Base-by-base conservation (phyloP, 2,888 invertebrate genomes). In the Ornithoptera priamus region DNA sequence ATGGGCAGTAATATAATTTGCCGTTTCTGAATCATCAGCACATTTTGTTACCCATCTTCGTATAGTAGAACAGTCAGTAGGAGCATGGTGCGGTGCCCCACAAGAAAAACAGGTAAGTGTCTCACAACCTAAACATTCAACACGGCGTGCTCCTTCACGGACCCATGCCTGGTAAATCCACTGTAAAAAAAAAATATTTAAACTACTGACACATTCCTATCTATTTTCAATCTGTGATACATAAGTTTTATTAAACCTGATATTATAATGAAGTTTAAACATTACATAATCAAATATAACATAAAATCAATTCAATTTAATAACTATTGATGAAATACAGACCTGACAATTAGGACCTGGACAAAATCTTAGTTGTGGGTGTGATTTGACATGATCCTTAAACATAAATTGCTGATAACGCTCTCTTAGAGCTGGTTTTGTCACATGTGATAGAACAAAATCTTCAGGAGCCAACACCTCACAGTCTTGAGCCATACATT, bases 11-110 rank as follows among this genome's bases (percentile, higher is more conserved):
- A 99, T 99, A 85, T 99, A 99, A 90, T 99, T 99, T 64, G 99
- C 99, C 65, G 99, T 99, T 93, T 99, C 99, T 72, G 99, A 99
- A 90, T 99, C 99, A 90, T 99, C 99, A 66, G 99, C 99, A 92
- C 99, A 99, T 91, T 99, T 99, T n/a, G 98, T 99, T 72, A 99
- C 93, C 99, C 99, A 99, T 81, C 97, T 97, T 81, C 97, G 97
- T 76, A 99, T 99, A 53, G 98, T 96, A 73, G 95, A 94, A 88
- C 99, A 99, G 88, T 98, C 98, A 5, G 99, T 99, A 39, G 99
- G 99, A 36, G 99, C 99, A 87, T 99, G 99, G 88, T 99, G 99
- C 77, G 99, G 98, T 81, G 96, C 96, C 73, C 99, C 98, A 90
- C 99, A 99, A 75, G 96, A 96, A 86, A 97, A 99, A 94, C 99